Evolutionary conservation across 2,888 invertebrate genomes (phyloP).

Genomic region (Calliopum simillimum): DNA sequence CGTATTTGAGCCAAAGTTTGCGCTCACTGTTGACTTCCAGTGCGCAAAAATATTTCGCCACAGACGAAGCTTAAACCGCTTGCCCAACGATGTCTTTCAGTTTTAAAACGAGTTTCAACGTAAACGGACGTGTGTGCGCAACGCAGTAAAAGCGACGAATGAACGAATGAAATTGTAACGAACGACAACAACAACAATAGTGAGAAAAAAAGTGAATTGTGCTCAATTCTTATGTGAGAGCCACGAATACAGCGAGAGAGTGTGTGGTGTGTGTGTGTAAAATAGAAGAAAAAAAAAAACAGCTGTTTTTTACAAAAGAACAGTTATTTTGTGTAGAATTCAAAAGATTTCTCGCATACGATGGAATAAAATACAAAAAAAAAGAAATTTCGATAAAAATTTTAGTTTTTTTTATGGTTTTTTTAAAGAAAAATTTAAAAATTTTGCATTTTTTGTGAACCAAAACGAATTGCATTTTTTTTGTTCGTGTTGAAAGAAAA

Average conservation of each 20-base stretch:
- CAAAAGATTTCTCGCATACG: no score
- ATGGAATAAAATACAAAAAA: not conserved
- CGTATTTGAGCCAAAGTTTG: not conserved
- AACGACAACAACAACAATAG: not conserved
- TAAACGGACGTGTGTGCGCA: constrained; percentile 47
- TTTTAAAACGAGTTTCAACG: constrained; percentile 61
- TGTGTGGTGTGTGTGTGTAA: not conserved
- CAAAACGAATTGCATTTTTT: not conserved
- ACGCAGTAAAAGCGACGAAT: not conserved
- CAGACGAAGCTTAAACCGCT: constrained; percentile 1
- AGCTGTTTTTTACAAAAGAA: constrained; percentile 1
- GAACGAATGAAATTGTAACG: not conserved
- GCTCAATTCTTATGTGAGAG: not conserved
- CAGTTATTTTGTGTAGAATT: no score
- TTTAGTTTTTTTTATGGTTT: not conserved
- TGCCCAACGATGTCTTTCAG: constrained; percentile 47
- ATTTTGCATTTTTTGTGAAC: not conserved
- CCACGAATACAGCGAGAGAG: not conserved
- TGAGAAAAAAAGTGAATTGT: not conserved
- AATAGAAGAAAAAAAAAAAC: not conserved
- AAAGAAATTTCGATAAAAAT: not conserved
- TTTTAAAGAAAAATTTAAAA: not conserved
- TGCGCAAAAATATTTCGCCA: not conserved
- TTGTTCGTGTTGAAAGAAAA: not conserved
- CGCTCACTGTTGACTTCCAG: not conserved